Evolutionary conservation across 2,113 vertebrate species (phyloP), one percentile per base, ranked within the genome.

Genomic region (Rhinopomastus cyanomelas): DNA sequence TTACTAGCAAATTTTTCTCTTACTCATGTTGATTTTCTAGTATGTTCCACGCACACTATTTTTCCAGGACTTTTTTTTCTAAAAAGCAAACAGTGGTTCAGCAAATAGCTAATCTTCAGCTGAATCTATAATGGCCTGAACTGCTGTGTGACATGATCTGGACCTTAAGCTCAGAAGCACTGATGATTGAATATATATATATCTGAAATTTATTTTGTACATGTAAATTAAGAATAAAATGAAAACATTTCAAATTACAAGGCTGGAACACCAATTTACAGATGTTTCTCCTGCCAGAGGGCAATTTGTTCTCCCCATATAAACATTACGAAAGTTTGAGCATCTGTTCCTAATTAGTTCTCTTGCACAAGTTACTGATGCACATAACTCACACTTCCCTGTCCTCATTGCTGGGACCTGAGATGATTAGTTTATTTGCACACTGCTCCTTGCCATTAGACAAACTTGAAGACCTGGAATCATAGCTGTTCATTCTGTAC

Each of bases 331-430:
- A 84, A 92, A 89, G 67, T 75, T 71, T 81, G 85, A 84, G 88
- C 95, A 95, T 95, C 94, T 97, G 96, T 53, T 95, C 73, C 79
- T 93, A 92, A 95, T 95, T 96, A 96, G 73, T 48, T 93, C 39
- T 55, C 53, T 88, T 94, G 78, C 81, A 94, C 65, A 90, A 87
- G 75, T 91, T 92, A 87, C 79, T 49, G 52, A 85, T 87, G 62
- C 14, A n/a, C 67, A 51, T 78, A 95, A 82, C 84, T 87, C 71
- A 78, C 91, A 91, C 88, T 87, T 90, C 78, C 81, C 49, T 3
- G 1, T 1, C 22, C 37, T 90, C 84, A 21, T 44, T 90, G 87
- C 81, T 72, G 32, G 84, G 88, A 91, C 78, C 84, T 89, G 30
- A 80, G 78, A 91, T 94, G 71, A 91, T 93, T 95, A 79, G 79